Evolutionary conservation across 2,797 vertebrate genomes (phyloP), one percentile per base, ranked within the genome.

Genomic region (Pantherophis alleghaniensis): DNA sequence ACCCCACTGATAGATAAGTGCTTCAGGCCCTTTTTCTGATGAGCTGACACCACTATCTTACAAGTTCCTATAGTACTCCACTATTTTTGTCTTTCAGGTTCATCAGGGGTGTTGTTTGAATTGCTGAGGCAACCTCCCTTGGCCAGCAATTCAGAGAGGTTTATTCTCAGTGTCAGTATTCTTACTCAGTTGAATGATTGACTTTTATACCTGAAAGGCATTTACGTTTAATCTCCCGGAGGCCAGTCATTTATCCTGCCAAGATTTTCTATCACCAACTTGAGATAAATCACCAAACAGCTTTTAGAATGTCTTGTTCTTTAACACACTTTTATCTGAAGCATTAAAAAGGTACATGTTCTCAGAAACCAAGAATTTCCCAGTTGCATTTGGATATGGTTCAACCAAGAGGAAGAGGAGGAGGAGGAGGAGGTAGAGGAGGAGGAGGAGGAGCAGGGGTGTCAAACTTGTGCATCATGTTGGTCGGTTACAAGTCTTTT

Each of bases 121-220:
- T 53, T 89, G 7, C 66, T 94, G 14, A 88, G 61, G 24, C 69
- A 61, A 83, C 53, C 79, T 89, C 6, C 42, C 53, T 83, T 42
- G 24, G 53, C 37, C 6, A 24, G 16, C 56, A 61, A 90, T 93
- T 59, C 89, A 1, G 0, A 88, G 57, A 91, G 10, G 26, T 92
- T 94, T 91, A 86, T 92, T 94, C 89, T 83, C 91, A 56, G 1
- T 94, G 79, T 93, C 92, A 91, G 51, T 93, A 28, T 24, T 92
- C 53, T 94, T 53, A 1, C 1, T 63, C 90, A 91, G 57, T 89
- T 89, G 91, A 66, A 37, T 89, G 69, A 94, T 57, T 89, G 56
- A 92, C 51, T 86, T 93, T 91, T 92, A 94, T 60, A 95, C 90
- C 13, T 89, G 86, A 94, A 94, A 95, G 88, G 22, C 26, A 91